A percentile compares a stretch with the other conserved stretches of the same genome.
phyloP scores from a whole-genome alignment of 2,113 vertebrate genomes.

The Pavo muticus region DNA sequence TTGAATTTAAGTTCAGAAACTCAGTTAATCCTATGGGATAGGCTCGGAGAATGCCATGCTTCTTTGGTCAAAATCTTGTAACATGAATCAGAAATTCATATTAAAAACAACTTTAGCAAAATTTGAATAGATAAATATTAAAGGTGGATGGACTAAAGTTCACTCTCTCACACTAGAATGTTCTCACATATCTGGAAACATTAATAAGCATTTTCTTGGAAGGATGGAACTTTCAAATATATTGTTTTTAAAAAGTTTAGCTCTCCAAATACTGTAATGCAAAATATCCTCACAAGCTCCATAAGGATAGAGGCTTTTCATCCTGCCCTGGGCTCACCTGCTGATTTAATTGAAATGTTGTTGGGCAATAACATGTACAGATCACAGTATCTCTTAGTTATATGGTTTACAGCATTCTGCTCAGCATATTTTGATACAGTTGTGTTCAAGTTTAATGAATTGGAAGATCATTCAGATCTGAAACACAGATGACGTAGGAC shows the following conservation, averaged over 20 bases:
- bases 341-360: background rate
- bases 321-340: background rate
- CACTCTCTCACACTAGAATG: background rate
- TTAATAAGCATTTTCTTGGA: background rate
- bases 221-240: background rate
- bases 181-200: background rate
- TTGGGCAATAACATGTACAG: background rate
- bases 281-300: background rate
- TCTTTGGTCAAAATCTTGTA: background rate
- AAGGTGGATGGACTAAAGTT: background rate
- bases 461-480: background rate
- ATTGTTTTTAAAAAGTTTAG: background rate
- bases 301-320: background rate
- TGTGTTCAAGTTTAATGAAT: background rate
- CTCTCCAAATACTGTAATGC: background rate
- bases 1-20: background rate
- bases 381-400: background rate
- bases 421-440: background rate
- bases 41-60: background rate
- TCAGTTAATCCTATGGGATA: background rate
- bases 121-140: background rate
- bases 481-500: background rate
- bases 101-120: background rate
- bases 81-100: background rate
- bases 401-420: background rate